Base-by-base conservation (phyloP, 1,140 invertebrate genomes). In the Listronotus bonariensis region DNA sequence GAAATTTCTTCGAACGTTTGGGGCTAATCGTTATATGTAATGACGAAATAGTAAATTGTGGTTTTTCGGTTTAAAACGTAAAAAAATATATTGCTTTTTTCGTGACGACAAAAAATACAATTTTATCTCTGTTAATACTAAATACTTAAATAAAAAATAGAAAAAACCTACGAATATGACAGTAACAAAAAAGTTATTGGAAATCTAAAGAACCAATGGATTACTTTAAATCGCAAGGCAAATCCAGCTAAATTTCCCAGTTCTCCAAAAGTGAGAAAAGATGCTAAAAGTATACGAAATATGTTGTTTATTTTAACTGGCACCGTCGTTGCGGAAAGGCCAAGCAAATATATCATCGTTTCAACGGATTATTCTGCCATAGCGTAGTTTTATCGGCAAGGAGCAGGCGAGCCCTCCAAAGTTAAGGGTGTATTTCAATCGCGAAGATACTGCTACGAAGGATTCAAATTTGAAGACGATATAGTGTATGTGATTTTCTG, bases 261-360 rank as follows among this genome's bases (percentile, higher is more conserved):
- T 48, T 20, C 41, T 15, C n/a, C 6, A 40, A 34, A 53, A 38
- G 18, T 11, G 48, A 31, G 42, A 59, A 59, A 59, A 58, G 51
- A 62, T 62, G 60, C 60, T 63, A 63, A 55, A 51, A 63, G 49
- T 54, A 55, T 63, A 63, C 34, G 52, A 63, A 63, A 63, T 63
- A 63, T 63, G 60, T 48, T 63, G 60, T 63, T 63, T 63, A 63
- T 63, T 63, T 55, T 63, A 54, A 45, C 51, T 48, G 51, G 60
- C 49, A 17, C 15, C 52, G 17, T 43, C 43, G 42, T 48, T 46
- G 45, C 31, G n/a, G 49, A 32, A 11, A 63, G 42, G 60, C 60
- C 52, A 63, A 63, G 52, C 51, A 63, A 63, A 63, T 63, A 63
- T 55, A 63, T 63, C 60, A 63, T 63, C 60, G 43, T 63, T 63